These are phyloP conservation scores for Drosophila yooni DNA, from an alignment of 2,888 invertebrate species.

Conservation along the genomic window DNA sequence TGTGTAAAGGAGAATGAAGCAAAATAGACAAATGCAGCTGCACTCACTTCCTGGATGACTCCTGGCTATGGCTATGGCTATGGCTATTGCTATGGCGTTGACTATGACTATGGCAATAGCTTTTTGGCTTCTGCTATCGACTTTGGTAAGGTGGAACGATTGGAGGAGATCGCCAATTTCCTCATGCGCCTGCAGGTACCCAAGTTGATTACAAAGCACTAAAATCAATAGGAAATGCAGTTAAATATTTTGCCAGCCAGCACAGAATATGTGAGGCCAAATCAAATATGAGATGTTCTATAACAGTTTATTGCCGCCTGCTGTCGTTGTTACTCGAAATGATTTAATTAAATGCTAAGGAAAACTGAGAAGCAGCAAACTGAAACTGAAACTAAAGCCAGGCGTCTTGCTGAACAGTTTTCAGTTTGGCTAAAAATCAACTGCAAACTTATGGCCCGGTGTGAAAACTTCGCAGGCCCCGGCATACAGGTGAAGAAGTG, in stretches of 20 bases:
- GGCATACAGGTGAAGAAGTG: conserved; percentile 54
- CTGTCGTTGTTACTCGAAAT: conserved; percentile 61
- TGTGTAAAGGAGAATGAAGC: conserved; percentile 44
- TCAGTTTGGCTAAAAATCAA: conserved; percentile 54
- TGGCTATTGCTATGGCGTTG: conserved; percentile 31
- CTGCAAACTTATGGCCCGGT: conserved; percentile 71
- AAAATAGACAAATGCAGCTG: conserved; percentile 65
- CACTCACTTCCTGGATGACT: conserved; percentile 61
- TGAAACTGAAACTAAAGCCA: conserved; percentile 32
- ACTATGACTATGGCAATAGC: conserved; percentile 25
- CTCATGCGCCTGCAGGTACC: conserved; percentile 65
- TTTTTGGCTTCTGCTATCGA: conserved; percentile 26
- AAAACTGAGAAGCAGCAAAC: conserved; percentile 37
- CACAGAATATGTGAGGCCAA: conserved; percentile 37
- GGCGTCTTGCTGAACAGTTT: conserved; percentile 32
- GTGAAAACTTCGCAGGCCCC: conserved; percentile 58
- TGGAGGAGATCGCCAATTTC: conserved; percentile 79
- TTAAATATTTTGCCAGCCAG: conserved; percentile 78
- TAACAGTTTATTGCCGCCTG: conserved; percentile 45
- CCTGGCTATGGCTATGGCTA: conserved; percentile 40
- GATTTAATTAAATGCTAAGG: conserved; percentile 72
- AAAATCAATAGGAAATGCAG: conserved; percentile 81
- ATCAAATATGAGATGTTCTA: conserved; percentile 60
- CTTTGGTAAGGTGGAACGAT: conserved; percentile 57
- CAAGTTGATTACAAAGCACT: conserved; percentile 77